Evolutionary conservation across 2,113 vertebrate genomes (phyloP).

Genomic region (Gobio gobio): DNA sequence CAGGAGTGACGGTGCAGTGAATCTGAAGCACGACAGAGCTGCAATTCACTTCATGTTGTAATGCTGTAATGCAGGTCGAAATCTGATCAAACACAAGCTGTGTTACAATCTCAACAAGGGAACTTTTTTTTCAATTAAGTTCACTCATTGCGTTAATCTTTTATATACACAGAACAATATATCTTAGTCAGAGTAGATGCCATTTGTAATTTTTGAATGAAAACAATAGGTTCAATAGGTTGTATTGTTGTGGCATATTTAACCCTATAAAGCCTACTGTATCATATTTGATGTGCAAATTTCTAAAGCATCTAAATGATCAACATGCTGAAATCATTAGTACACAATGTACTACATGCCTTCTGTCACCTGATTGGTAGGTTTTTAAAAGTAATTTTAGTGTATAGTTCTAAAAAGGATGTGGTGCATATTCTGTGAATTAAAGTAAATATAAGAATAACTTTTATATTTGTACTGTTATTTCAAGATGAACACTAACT

Average conservation of each 20-base stretch:
- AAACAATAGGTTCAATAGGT: not conserved
- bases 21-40: conserved; percentile 22
- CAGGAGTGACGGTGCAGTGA: conserved; percentile 41
- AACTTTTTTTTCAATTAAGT: not conserved
- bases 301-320: no score
- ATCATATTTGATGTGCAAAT: no score
- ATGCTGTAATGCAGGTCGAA: not conserved
- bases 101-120: not conserved
- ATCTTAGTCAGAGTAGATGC: not conserved
- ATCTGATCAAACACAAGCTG: conserved; percentile 37
- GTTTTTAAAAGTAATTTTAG: no score
- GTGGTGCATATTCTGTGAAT: no score
- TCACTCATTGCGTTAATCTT: not conserved
- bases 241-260: not conserved
- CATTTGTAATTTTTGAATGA: not conserved
- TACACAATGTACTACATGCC: no score
- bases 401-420: no score
- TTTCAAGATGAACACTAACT: no score
- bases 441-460: no score
- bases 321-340: no score
- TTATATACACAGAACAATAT: not conserved
- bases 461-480: no score
- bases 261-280: no score
- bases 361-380: no score
- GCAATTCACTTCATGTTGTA: conserved; percentile 38